Evolutionary conservation across 1,140 invertebrate genomes (phyloP).

Genomic region (Drosophila trapezifrons): DNA sequence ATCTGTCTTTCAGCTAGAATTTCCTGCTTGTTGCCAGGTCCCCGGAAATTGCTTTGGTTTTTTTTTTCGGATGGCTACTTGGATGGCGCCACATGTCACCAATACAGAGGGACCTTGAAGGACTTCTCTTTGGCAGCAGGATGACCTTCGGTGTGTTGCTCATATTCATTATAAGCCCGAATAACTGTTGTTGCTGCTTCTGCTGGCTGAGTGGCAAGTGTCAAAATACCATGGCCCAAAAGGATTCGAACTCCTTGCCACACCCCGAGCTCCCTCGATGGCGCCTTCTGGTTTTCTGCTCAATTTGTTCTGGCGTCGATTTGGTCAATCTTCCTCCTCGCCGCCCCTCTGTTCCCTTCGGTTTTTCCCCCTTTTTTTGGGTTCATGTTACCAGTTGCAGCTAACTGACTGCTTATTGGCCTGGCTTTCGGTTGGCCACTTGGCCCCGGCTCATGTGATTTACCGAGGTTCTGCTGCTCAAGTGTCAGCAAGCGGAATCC

Average conservation of each 20-base stretch:
- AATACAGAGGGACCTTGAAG: conserved; percentile 51
- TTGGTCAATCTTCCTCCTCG: conserved; percentile 14
- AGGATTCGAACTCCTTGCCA: conserved; percentile 31
- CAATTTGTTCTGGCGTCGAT: conserved; percentile 76
- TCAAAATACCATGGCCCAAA: conserved; percentile 73
- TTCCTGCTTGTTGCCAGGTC: conserved; percentile 29
- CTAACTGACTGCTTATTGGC: conserved; percentile 66
- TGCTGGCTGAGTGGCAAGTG: conserved; percentile 66
- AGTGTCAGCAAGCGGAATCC: conserved; percentile 55
- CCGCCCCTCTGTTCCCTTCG: neutral
- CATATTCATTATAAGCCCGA: conserved; percentile 82
- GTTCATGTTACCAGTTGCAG: conserved; percentile 70
- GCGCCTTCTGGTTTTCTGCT: conserved; percentile 83
- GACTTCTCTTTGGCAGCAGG: conserved; percentile 45
- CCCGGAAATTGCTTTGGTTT: conserved; percentile 66
- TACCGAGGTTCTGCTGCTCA: conserved; percentile 49
- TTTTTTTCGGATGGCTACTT: conserved; percentile 26
- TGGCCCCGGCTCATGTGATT: conserved; percentile 35
- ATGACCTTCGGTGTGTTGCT: conserved; percentile 78
- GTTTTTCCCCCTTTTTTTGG: conserved; percentile 19
- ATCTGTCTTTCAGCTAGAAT: conserved; percentile 20
- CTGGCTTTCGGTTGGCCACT: conserved; percentile 34
- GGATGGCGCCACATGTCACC: conserved; percentile 73
- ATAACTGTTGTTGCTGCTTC: conserved; percentile 78
- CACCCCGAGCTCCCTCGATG: conserved; percentile 38